phyloP scores from a whole-genome alignment of 2,113 vertebrate genomes.

The Epinephelus cyanopodus region DNA sequence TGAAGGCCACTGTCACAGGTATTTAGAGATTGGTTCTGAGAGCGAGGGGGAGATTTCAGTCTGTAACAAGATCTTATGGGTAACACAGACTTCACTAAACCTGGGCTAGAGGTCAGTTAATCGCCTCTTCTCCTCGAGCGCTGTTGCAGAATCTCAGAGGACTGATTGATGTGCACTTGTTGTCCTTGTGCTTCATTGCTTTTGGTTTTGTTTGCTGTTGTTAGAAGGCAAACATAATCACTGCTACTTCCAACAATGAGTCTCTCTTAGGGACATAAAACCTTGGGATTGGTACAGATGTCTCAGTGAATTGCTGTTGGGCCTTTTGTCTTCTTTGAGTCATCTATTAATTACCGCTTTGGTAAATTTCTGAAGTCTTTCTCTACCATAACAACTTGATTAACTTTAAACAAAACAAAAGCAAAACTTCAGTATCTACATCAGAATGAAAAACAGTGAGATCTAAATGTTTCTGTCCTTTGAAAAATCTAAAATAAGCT shows the following conservation, averaged over 20 bases:
- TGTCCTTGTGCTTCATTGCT: conserved; percentile 11
- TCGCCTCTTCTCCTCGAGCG: conserved; percentile 46
- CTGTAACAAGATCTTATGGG: conserved; percentile 65
- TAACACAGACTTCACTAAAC: conserved; percentile 61
- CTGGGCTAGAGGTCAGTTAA: conserved; percentile 60
- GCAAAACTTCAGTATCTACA: background rate
- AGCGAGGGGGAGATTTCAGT: conserved; percentile 50
- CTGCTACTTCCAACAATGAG: conserved; percentile 30
- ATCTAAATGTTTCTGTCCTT: background rate
- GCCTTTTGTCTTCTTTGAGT: background rate
- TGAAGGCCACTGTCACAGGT: conserved; percentile 55
- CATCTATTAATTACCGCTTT: conserved; percentile 1
- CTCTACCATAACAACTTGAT: background rate
- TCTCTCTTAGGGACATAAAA: conserved; percentile 20
- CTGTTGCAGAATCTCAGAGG: conserved; percentile 30
- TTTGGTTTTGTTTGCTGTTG: conserved; percentile 35
- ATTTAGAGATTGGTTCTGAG: conserved; percentile 57
- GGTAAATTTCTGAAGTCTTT: background rate
- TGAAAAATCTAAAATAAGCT: background rate
- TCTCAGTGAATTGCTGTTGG: conserved; percentile 7
- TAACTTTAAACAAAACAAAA: background rate
- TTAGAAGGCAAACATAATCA: conserved; percentile 41
- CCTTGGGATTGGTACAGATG: background rate
- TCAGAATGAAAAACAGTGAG: background rate
- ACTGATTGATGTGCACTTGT: conserved; percentile 60